Evolutionary conservation across 2,797 vertebrate species (phyloP).

Genomic region (Argya squamiceps): DNA sequence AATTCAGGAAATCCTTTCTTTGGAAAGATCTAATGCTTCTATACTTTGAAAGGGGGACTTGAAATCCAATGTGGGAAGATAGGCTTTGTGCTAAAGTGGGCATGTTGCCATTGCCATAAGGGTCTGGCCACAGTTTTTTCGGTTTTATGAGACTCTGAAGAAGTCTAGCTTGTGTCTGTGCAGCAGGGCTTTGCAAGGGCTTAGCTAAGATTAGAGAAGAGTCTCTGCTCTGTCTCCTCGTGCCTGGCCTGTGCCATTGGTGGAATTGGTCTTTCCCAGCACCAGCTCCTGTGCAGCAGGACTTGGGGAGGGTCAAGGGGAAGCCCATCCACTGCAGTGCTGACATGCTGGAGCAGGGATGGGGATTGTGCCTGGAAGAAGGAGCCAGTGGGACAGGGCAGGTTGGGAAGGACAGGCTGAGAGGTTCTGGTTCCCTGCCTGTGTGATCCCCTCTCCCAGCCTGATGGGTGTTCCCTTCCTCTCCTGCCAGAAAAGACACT

Average conservation of each 20-base stretch:
- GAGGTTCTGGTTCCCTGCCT: background rate
- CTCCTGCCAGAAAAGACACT: background rate
- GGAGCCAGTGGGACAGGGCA: background rate
- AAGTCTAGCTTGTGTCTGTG: background rate
- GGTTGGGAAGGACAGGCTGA: background rate
- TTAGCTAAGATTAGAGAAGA: constrained; percentile 24
- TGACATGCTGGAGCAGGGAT: background rate
- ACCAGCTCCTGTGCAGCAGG: background rate
- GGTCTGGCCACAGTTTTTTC: background rate
- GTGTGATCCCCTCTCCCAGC: background rate
- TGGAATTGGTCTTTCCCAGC: background rate
- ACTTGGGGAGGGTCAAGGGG: background rate
- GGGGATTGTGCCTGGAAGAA: background rate
- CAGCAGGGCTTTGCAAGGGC: background rate
- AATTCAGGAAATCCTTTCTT: constrained; percentile 56
- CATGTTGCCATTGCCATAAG: background rate
- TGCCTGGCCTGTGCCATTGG: background rate
- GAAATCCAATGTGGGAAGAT: background rate
- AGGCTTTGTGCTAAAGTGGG: background rate
- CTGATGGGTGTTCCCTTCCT: background rate
- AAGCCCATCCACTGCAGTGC: background rate
- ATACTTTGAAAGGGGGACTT: background rate
- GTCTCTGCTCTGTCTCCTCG: background rate
- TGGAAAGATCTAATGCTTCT: constrained; percentile 3
- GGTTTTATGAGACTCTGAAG: background rate